These are phyloP conservation scores for Hymenochirus boettgeri DNA, from an alignment of 2,113 vertebrate genomes.

Conservation along the genomic window DNA sequence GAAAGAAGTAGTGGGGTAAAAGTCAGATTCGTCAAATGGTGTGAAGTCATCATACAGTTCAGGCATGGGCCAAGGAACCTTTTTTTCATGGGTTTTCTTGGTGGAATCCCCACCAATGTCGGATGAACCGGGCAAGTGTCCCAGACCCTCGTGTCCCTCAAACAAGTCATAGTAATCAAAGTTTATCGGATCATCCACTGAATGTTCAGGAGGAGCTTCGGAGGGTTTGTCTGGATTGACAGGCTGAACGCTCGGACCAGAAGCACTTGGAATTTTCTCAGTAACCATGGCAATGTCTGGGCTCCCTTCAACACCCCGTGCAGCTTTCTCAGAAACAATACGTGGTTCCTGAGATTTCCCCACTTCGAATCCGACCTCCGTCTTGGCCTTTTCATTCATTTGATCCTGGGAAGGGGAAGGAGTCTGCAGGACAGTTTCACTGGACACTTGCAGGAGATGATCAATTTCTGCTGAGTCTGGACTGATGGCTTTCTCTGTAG, in stretches of 20 bases:
- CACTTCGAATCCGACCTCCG: too few species aligned
- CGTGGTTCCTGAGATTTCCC: conserved; percentile 51
- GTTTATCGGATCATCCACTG: conserved; percentile 61
- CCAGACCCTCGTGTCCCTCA: conserved; percentile 51
- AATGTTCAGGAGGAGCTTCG: conserved; percentile 37
- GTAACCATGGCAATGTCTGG: conserved; percentile 59
- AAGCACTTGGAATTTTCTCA: conserved; percentile 48
- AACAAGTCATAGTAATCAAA: conserved; percentile 77
- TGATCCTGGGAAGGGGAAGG: conserved; percentile 19
- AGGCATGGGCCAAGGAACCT: conserved; percentile 75
- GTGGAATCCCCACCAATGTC: conserved; percentile 53
- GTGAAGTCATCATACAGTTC: conserved; percentile 84
- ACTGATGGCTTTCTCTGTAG: conserved; percentile 45
- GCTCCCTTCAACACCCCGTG: conserved; percentile 51
- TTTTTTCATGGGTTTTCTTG: conserved; percentile 47
- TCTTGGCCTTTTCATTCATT: neutral
- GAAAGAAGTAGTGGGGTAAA: conserved; percentile 75
- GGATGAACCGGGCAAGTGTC: conserved; percentile 55
- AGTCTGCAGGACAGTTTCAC: neutral
- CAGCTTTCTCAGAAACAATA: conserved; percentile 47
- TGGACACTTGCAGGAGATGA: conserved; percentile 51
- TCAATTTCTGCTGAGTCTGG: conserved; percentile 61
- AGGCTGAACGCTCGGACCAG: conserved; percentile 43
- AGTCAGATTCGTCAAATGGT: conserved; percentile 76
- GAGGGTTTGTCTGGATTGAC: conserved; percentile 46